phyloP scores from a whole-genome alignment of 1,140 invertebrate species.

The Neotoxoptera formosana region DNA sequence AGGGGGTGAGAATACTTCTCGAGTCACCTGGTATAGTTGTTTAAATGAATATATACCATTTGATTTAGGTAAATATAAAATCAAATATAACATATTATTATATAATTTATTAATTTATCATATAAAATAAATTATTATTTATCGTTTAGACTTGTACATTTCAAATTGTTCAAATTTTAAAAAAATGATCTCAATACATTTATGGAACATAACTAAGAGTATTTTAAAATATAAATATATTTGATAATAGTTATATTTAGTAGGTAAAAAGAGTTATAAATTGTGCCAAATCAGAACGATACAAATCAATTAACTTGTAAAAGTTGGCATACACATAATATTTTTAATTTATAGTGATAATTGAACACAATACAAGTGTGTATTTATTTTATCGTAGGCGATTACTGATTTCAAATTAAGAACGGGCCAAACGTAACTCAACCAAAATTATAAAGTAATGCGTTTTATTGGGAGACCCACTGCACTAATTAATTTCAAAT shows the following conservation, averaged over 20 bases:
- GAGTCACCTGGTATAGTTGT: not conserved
- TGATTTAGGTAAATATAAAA: not conserved
- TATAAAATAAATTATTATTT: not conserved
- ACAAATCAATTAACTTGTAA: not conserved
- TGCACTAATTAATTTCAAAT: not conserved
- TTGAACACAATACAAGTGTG: not conserved
- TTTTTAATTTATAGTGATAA: not conserved
- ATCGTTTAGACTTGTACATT: not conserved
- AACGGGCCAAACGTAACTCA: not conserved
- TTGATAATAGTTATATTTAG: not conserved
- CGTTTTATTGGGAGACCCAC: not conserved
- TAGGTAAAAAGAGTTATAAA: not conserved
- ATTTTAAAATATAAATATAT: not conserved
- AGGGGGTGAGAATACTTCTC: too few relatives aligned
- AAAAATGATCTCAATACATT: not conserved
- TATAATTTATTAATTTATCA: too few relatives aligned
- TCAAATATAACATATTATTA: too few relatives aligned
- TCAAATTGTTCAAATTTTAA: not conserved
- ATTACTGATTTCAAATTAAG: not conserved
- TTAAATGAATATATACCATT: too few relatives aligned
- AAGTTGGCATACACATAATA: not conserved
- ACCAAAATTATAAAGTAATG: not conserved
- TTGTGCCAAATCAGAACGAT: not conserved
- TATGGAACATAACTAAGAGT: not conserved
- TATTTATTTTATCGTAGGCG: not conserved